Conservation (phyloP, 2,113 vertebrate species). For the Scartelaos histophorus region DNA sequence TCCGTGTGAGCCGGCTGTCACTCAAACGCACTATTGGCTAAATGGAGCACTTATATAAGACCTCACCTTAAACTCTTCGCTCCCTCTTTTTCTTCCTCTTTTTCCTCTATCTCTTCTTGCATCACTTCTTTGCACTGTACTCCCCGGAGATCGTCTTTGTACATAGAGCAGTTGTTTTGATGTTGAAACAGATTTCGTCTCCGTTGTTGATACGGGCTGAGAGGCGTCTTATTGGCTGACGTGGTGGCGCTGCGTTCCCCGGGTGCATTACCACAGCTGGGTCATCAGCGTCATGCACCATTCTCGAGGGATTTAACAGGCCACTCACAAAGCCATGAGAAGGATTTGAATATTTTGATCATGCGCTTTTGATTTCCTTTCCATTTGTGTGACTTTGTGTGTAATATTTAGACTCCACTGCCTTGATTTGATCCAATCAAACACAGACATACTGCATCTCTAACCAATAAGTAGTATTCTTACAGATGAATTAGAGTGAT, state of each 20-base stretch:
- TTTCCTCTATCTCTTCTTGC: not conserved
- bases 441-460: too few species aligned
- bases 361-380: not conserved
- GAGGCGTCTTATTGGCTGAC: slow-evolving; percentile 34
- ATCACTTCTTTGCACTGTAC: slow-evolving; percentile 3
- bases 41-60: slow-evolving; percentile 5
- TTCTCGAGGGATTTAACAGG: slow-evolving; percentile 34
- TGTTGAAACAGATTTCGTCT: slow-evolving; percentile 29
- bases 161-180: slow-evolving; percentile 16
- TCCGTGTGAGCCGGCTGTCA: not conserved
- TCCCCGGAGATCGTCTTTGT: not conserved
- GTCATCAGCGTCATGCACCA: slow-evolving; percentile 41
- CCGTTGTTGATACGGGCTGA: slow-evolving; percentile 32
- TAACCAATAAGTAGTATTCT: too few species aligned
- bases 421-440: too few species aligned
- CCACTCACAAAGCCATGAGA: slow-evolving; percentile 33
- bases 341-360: slow-evolving; percentile 12
- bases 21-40: not conserved
- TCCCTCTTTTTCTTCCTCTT: not conserved
- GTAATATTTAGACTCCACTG: not conserved
- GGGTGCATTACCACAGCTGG: slow-evolving; percentile 45
- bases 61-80: slow-evolving; percentile 1
- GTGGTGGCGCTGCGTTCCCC: slow-evolving; percentile 21
- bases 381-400: not conserved
- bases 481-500: too few species aligned